phyloP scores from a whole-genome alignment of 1,140 invertebrate genomes.

The Euura saliciscinereae region DNA sequence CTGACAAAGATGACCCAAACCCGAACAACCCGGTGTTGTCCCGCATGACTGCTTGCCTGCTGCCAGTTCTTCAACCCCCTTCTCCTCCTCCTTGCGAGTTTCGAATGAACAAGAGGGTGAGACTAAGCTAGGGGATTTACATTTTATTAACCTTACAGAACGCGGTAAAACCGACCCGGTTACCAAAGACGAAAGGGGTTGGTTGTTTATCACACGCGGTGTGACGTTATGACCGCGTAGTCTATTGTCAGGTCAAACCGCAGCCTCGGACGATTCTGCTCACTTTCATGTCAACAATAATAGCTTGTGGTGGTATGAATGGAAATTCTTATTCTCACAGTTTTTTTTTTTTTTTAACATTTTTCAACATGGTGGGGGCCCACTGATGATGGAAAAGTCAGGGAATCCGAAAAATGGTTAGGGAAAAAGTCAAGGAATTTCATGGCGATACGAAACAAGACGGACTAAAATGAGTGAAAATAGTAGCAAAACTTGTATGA shows the following conservation, averaged over 20 bases:
- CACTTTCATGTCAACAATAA: too few species aligned
- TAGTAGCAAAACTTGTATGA: too few species aligned
- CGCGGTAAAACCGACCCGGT: background rate
- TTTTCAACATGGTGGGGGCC: too few species aligned
- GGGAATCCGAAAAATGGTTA: too few species aligned
- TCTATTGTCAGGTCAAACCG: background rate
- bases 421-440: too few species aligned
- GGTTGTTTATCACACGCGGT: background rate
- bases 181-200: background rate
- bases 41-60: background rate
- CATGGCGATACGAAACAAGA: too few species aligned
- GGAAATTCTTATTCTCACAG: too few species aligned
- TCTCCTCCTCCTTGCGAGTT: background rate
- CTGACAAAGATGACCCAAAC: constrained; percentile 13
- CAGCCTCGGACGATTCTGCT: too few species aligned
- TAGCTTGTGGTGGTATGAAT: too few species aligned
- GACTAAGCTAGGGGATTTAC: constrained; percentile 5
- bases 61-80: background rate
- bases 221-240: background rate
- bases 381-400: too few species aligned
- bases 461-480: too few species aligned
- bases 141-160: constrained; percentile 12
- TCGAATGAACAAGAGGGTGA: background rate
- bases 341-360: too few species aligned
- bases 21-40: background rate